Evolutionary conservation across 1,140 invertebrate genomes (phyloP).

Genomic region (Coptotermes formosanus): DNA sequence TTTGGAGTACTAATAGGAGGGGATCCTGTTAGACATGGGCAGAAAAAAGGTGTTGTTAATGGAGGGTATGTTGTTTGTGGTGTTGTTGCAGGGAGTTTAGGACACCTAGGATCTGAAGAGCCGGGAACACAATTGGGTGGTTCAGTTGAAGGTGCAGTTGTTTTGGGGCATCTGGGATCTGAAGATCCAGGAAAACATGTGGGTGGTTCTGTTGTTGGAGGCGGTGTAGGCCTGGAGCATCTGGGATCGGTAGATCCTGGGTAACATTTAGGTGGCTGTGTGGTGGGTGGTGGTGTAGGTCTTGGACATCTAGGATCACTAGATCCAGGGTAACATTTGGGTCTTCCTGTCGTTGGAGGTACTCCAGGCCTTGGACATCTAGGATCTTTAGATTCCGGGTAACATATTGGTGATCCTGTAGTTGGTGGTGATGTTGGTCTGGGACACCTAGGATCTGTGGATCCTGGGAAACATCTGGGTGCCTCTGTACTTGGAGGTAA

Average conservation of each 20-base stretch:
- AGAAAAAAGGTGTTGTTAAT: conserved; percentile 43
- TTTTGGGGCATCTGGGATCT: conserved; percentile 37
- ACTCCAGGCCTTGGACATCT: conserved; percentile 44
- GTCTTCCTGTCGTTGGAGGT: conserved; percentile 37
- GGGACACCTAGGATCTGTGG: conserved; percentile 40
- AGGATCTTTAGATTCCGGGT: conserved; percentile 48
- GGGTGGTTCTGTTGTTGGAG: conserved; percentile 24
- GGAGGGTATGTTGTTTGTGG: conserved; percentile 41
- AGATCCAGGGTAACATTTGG: conserved; percentile 43
- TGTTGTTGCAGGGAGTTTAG: conserved; percentile 39
- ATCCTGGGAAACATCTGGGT: conserved; percentile 37
- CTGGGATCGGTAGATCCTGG: conserved; percentile 47
- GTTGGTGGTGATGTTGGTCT: conserved; percentile 22
- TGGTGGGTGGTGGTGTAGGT: conserved; percentile 32
- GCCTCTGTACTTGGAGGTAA: conserved; percentile 30
- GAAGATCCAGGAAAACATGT: conserved; percentile 39
- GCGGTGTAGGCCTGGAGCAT: conserved; percentile 39
- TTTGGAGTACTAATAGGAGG: conserved; percentile 32
- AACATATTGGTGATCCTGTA: conserved; percentile 41
- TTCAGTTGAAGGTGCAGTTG: conserved; percentile 20
- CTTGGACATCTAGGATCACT: conserved; percentile 41
- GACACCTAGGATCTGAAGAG: conserved; percentile 43
- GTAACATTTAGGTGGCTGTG: conserved; percentile 38
- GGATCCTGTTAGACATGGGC: conserved; percentile 39
- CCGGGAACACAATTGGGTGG: conserved; percentile 35